Evolutionary conservation across 23 tunicate genomes (phyloP), one percentile per base, ranked within the genome.

Genomic region (Ciona savignyi): DNA sequence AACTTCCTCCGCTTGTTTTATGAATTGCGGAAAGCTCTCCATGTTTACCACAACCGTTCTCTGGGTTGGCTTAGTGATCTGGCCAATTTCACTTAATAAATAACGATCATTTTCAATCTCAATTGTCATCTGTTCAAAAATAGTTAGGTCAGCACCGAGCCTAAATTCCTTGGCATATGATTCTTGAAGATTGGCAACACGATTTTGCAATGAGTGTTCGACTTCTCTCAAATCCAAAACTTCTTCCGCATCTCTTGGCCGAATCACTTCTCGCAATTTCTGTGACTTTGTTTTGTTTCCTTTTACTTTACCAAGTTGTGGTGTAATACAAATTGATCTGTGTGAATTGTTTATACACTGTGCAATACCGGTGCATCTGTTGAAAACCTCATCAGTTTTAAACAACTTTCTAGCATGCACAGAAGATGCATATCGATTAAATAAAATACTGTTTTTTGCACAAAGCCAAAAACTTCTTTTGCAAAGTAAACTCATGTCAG

Each of bases 231-330:
- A 73, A 77, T 84, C 90, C 1, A 84, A 4, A 19, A 77, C 69
- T 21, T 84, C 78, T 26, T 72, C 78, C 24, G 83, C 90, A 84
- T 84, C 90, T 15, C 23, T 33, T 34, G 83, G 74, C 20, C 81
- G 63, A 24, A 84, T 71, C 1, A 84, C 23, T 30, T 78, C 77
- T 27, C 77, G 71, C 3, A 70, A 62, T 65, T 84, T 84, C 4
- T 25, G 28, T 63, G 67, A 9, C 22, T 63, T 63, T 63, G 24
- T 25, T 25, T 63, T 63, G 23, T 42, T 42, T 42, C 11, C n/a
- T n/a, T n/a, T n/a, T n/a, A n/a, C n/a, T n/a, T n/a, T n/a, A n/a
- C n/a, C n/a, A n/a, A n/a, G n/a, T n/a, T n/a, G n/a, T n/a, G n/a
- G n/a, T n/a, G n/a, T n/a, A n/a, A n/a, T n/a, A n/a, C n/a, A n/a